phyloP scores from a whole-genome alignment of 2,113 vertebrate species.

The Campylorhamphus procurvoides region DNA sequence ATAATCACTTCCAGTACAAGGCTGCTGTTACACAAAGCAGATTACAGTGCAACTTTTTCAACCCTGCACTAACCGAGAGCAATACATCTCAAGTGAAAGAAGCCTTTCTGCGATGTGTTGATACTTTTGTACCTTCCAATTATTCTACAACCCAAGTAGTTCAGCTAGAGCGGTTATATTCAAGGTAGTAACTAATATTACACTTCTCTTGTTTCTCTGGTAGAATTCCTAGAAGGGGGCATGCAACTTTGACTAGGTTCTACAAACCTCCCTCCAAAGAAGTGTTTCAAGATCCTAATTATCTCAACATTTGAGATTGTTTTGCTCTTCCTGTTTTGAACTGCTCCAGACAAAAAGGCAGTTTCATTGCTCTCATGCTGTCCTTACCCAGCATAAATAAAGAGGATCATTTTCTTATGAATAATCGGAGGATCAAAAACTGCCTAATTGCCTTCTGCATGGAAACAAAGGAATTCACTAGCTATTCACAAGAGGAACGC shows the following conservation, averaged over 20 bases:
- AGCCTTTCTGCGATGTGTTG: not conserved
- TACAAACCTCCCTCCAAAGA: not conserved
- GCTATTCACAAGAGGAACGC: not conserved
- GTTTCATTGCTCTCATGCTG: not conserved
- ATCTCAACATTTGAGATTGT: not conserved
- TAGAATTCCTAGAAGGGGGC: not conserved
- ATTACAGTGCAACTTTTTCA: not conserved
- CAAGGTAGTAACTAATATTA: not conserved
- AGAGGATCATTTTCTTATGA: not conserved
- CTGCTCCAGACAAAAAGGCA: not conserved
- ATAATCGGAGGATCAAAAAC: not conserved
- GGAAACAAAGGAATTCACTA: not conserved
- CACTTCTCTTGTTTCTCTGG: not conserved
- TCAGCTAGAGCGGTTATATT: not conserved
- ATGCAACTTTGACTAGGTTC: not conserved
- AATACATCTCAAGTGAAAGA: not conserved
- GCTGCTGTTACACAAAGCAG: not conserved
- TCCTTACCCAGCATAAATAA: not conserved
- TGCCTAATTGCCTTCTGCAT: not conserved
- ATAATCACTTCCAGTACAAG: not conserved
- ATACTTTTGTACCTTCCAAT: not conserved
- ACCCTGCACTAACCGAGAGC: not conserved
- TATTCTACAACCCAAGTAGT: not conserved
- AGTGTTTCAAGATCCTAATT: not conserved
- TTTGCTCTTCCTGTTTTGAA: not conserved